Evolutionary conservation across 1,140 invertebrate genomes (phyloP), one percentile per base, ranked within the genome.

Genomic region (Bombus pyrosoma): DNA sequence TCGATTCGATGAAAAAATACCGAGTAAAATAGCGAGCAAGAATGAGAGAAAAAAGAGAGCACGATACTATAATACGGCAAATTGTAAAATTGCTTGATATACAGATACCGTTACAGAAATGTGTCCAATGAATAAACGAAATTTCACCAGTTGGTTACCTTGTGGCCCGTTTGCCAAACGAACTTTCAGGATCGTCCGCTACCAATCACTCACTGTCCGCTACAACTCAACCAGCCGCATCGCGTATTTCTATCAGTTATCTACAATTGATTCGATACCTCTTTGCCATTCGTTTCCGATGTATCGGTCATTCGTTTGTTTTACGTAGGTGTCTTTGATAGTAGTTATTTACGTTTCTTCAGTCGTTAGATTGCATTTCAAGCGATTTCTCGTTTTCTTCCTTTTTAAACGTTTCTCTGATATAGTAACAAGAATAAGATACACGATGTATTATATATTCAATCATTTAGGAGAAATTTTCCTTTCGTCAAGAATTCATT

Each of bases 201-300:
- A 89, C 85, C 89, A 88, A 91, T 92, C 89, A 82, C 85, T 91
- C 91, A 91, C 86, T 87, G 91, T 90, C 90, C 83, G 72, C 84
- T 87, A 86, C 87, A 90, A 89, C 88, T 91, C 88, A 89, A 91
- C 73, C 85, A 90, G 85, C 91, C 87, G 75, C 86, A 84, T 91
- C 89, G 89, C 85, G 81, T 87, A 83, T 88, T 85, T 86, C 87
- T 85, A 80, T 91, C 90, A 82, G 87, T 91, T 91, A 88, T 85
- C 90, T 82, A 82, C 80, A 86, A 82, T 88, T 87, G 86, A 90
- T 89, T 83, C 87, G 76, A 88, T 80, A 72, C 86, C 88, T 86
- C 85, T 91, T 87, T 68, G 75, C 76, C 89, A 72, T 86, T 89
- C 64, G 81, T 89, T 89, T 62, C 82, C 81, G 90, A 90, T 89